Base-by-base conservation (phyloP, 1,140 invertebrate genomes). In the Tetramorium alpestre region DNA sequence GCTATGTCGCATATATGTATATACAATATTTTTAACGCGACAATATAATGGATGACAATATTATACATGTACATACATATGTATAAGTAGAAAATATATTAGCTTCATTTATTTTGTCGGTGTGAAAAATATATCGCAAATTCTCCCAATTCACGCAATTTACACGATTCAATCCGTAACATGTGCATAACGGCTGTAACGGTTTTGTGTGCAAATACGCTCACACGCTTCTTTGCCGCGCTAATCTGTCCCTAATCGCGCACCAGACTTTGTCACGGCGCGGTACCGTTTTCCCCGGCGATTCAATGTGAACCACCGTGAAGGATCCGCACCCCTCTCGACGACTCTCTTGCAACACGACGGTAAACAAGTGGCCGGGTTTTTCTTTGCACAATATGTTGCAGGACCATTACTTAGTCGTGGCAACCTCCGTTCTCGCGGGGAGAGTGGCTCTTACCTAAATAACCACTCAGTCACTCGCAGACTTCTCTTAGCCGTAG, bases 401-500 rank as follows among this genome's bases (percentile, higher is more conserved):
- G 93, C 86, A 84, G 92, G 89, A 91, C 90, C 92, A 94, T 94
- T 94, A 94, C 93, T 94, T 93, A 94, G 92, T 90, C 89, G 91
- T 51, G 89, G 88, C 84, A 91, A 92, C 87, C 90, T 89, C 85
- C 62, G 91, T 75, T 84, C 80, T 84, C 90, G 91, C 92, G 90
- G 92, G 92, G 90, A 92, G 91, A 93, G 92, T 93, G 92, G 95
- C 95, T 95, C 94, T 95, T 95, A 95, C 94, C 95, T 95, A 95
- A 95, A 95, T 95, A 95, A 95, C 94, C 94, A 95, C 95, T 95
- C 95, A 95, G 95, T 95, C 95, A 95, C 95, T 95, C 92, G 92
- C 91, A 93, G 93, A 91, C 93, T 69, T 69, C 65, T 69, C 65
- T 92, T 91, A 90, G 88, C 92, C 87, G 89, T 90, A 91, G 92